Conservation (phyloP, 2,888 invertebrate species). For the Melanargia galathea region DNA sequence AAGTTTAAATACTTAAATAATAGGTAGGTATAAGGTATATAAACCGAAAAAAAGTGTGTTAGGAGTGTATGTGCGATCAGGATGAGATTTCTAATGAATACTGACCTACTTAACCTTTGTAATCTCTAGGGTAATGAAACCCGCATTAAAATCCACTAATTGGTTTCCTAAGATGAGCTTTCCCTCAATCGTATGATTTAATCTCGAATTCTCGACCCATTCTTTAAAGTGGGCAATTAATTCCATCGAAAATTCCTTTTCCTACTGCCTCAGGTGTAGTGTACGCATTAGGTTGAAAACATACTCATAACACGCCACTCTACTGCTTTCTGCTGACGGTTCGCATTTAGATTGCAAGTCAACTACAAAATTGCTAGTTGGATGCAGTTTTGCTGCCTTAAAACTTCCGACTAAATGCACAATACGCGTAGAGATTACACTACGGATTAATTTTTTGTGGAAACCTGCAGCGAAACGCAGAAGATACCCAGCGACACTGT, state of each 20-base stretch:
- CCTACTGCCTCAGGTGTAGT: neutral
- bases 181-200: conserved; percentile 36
- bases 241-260: conserved; percentile 29
- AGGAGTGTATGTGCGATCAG: neutral
- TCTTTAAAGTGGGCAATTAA: conserved; percentile 38
- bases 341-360: too few relatives aligned
- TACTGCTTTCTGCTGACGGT: too few relatives aligned
- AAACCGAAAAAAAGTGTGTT: neutral
- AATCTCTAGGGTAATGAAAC: conserved; percentile 35
- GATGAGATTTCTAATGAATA: conserved; percentile 14
- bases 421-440: too few relatives aligned
- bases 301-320: neutral
- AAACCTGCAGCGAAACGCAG: too few relatives aligned
- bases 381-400: too few relatives aligned
- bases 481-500: too few relatives aligned
- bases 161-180: conserved; percentile 36
- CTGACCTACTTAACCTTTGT: conserved; percentile 37
- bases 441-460: too few relatives aligned
- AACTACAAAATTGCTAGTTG: neutral
- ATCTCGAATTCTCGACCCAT: conserved; percentile 36
- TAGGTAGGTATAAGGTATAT: too few relatives aligned
- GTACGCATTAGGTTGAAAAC: neutral
- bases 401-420: too few relatives aligned
- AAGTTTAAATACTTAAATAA: too few relatives aligned
- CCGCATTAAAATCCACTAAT: conserved; percentile 38